Evolutionary conservation across 2,113 vertebrate genomes (phyloP), one percentile per base, ranked within the genome.

Genomic region (Jacana jacana): DNA sequence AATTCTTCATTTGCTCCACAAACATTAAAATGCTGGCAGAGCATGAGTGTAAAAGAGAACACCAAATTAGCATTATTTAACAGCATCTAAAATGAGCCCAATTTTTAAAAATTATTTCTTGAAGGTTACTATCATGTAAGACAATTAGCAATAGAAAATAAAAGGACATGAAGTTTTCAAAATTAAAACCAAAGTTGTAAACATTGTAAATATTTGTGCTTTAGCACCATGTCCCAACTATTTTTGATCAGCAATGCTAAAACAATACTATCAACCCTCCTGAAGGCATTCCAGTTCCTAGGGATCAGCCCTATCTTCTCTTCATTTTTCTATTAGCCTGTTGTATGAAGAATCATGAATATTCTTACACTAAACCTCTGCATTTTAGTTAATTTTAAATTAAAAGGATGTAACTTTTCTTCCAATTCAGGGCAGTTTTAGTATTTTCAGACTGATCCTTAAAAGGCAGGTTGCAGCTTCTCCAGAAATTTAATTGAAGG

Each of bases 1-100:
- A 95, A 95, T 94, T 97, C 79, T 81, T 88, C 76, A 93, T 91
- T 94, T 97, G 69, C 44, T 97, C 86, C 83, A 92, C 42, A 95
- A 95, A 94, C 66, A 82, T 57, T 83, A 94, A 96, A 96, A 94
- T 91, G n/a, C 58, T 86, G 27, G 68, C 86, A 91, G 12, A 96
- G 42, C 31, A 51, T 57, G 86, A 90, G 3, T 91, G 24, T 60
- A 66, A 87, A 66, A 91, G 31, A 79, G 7, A 92, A 82, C 16
- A 71, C 17, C 58, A 94, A 96, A 96, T 94, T 88, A 96, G 25
- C 48, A 81, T 95, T 96, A 92, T 88, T 97, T 96, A 93, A 85
- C 31, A 94, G 35, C 64, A 93, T 93, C 95, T 39, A 85, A 95
- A 97, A 88, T 28, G 42, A 76, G 6, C 24, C 48, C 91, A 72